phyloP scores from a whole-genome alignment of 2,113 vertebrate genomes.

The Microtus montanus region DNA sequence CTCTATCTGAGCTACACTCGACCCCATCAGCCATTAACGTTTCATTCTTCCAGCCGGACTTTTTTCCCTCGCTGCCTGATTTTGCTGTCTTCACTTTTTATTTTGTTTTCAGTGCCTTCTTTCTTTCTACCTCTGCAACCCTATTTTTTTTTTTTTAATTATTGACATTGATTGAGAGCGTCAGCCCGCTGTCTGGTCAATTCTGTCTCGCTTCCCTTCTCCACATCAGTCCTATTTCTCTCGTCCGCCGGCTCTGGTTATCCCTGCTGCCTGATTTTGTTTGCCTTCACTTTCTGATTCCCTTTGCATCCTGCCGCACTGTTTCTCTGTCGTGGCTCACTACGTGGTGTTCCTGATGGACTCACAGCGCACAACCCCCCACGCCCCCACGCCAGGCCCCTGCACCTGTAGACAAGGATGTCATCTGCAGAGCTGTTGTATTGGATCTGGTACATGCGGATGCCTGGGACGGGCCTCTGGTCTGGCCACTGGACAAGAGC shows the following conservation, averaged over 20 bases:
- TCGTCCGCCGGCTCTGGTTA: neutral
- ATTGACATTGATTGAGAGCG: neutral
- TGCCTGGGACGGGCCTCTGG: conserved; percentile 87
- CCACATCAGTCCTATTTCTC: neutral
- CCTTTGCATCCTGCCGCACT: neutral
- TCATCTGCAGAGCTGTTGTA: conserved; percentile 96
- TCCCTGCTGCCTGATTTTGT: neutral
- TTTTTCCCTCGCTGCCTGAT: neutral
- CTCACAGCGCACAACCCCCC: neutral
- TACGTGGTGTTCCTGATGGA: neutral
- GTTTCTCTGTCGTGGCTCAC: neutral
- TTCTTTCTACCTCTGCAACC: neutral
- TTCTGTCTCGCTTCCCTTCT: neutral
- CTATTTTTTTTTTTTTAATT: neutral
- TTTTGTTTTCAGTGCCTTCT: neutral
- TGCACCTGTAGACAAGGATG: conserved; percentile 94
- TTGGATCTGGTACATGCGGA: conserved; percentile 97
- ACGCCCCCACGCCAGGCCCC: neutral
- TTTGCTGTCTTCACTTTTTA: neutral
- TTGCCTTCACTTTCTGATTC: neutral
- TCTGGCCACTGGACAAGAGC: conserved; percentile 94
- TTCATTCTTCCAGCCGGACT: neutral
- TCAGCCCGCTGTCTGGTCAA: neutral
- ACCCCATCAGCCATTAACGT: neutral
- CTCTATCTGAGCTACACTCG: neutral